Conservation (phyloP, 2,113 vertebrate genomes). For the Baryphthengus martii region DNA sequence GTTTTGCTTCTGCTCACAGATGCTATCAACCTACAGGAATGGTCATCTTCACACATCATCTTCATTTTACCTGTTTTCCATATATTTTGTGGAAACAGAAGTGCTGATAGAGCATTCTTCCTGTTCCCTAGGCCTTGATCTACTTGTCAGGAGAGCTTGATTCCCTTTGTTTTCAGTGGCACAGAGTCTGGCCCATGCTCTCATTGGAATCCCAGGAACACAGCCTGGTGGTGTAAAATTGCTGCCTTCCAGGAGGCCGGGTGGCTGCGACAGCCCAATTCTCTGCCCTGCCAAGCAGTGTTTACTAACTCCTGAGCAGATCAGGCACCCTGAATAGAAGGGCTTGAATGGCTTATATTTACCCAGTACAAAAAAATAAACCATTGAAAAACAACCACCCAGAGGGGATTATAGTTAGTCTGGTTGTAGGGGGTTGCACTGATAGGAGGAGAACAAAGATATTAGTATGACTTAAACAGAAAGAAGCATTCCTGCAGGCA, state of each 20-base stretch:
- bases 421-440: background rate
- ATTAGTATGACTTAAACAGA: background rate
- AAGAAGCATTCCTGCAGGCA: background rate
- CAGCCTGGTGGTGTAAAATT: rapidly evolving
- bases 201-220: rapidly evolving
- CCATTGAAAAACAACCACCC: background rate
- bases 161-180: background rate
- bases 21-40: background rate
- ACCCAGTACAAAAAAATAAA: background rate
- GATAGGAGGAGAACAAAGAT: background rate
- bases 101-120: background rate
- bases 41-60: background rate
- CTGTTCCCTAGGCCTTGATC: background rate
- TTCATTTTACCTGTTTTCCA: background rate
- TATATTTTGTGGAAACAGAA: background rate
- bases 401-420: background rate
- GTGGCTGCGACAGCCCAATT: background rate
- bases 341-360: background rate
- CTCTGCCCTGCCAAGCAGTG: background rate
- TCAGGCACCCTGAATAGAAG: background rate
- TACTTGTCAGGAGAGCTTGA: rapidly evolving
- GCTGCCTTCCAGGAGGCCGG: background rate
- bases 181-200: rapidly evolving
- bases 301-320: background rate
- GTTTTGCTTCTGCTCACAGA: background rate